A percentile compares a stretch with the other conserved stretches of the same genome.
These are phyloP conservation scores for Narcine bancroftii DNA, from an alignment of 2,113 vertebrate genomes.

Conservation along the genomic window DNA sequence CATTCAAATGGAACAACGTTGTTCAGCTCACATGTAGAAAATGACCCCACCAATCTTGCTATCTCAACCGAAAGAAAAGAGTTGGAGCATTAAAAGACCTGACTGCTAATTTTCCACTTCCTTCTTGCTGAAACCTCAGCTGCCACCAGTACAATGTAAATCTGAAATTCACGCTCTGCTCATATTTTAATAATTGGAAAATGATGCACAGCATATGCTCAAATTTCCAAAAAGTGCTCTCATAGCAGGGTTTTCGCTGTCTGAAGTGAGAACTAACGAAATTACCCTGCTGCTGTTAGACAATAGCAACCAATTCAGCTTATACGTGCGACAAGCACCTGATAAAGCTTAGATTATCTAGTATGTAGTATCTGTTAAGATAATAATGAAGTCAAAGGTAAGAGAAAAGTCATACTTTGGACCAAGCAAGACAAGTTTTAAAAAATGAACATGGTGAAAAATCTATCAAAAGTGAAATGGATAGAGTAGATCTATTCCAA, in stretches of 20 bases:
- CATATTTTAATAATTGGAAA: not conserved
- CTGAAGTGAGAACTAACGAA: not conserved
- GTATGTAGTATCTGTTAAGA: not conserved
- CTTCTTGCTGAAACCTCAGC: not conserved
- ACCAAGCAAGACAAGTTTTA: not conserved
- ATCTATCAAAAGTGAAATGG: not conserved
- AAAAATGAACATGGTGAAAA: not conserved
- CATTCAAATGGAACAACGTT: not conserved
- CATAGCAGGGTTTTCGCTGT: not conserved
- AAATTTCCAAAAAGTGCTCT: not conserved
- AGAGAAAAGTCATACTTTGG: not conserved
- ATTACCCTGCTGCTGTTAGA: not conserved
- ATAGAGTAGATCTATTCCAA: not conserved
- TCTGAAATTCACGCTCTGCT: not conserved
- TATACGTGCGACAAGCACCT: not conserved
- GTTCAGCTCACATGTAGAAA: not conserved
- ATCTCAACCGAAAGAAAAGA: not conserved
- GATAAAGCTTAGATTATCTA: not conserved
- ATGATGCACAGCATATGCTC: not conserved
- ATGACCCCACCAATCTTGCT: not conserved
- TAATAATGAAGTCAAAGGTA: not conserved
- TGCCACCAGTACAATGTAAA: not conserved
- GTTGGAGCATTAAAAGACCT: not conserved
- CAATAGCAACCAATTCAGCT: slow-evolving; percentile 1
- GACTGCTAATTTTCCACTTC: not conserved